Percentiles rank a stretch among this genome's conserved stretches.
Evolutionary conservation across 2,113 vertebrate genomes (phyloP).

Genomic region (Rhineura floridana): DNA sequence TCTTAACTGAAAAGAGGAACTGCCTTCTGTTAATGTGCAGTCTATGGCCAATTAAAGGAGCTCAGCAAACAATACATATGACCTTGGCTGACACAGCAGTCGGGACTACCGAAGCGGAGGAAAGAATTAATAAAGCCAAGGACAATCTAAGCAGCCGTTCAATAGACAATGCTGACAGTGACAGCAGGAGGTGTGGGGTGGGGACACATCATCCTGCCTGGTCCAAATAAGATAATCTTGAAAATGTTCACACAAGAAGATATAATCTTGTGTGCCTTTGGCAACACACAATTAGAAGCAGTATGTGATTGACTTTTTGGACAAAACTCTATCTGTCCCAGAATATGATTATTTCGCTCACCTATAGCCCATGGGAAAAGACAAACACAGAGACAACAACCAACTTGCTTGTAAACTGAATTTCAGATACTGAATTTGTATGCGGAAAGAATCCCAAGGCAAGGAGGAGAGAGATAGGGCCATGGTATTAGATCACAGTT

Average conservation of each 20-base stretch:
- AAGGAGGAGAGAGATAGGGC: not conserved
- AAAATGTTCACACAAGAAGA: constrained; percentile 58
- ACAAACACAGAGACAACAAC: not conserved
- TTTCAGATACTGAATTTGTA: constrained; percentile 9
- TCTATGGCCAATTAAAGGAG: constrained; percentile 47
- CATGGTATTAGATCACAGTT: not conserved
- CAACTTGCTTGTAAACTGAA: not conserved
- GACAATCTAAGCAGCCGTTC: constrained; percentile 54
- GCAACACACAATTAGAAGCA: constrained; percentile 45
- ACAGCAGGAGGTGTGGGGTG: not conserved
- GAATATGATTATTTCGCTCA: constrained; percentile 10
- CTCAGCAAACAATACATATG: constrained; percentile 11
- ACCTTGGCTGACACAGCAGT: constrained; percentile 27
- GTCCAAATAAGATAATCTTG: constrained; percentile 58
- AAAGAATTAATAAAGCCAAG: constrained; percentile 62
- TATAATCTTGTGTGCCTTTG: constrained; percentile 50
- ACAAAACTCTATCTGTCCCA: constrained; percentile 25
- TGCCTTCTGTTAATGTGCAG: constrained; percentile 10
- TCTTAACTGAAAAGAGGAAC: constrained; percentile 33
- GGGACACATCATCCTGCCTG: constrained; percentile 27
- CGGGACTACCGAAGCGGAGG: constrained; percentile 22
- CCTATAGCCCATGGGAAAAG: not conserved
- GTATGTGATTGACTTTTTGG: constrained; percentile 44
- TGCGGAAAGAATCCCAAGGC: not conserved
- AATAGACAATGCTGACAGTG: constrained; percentile 55